These are phyloP conservation scores for Piprites chloris DNA, from an alignment of 2,113 vertebrate species.

Conservation along the genomic window DNA sequence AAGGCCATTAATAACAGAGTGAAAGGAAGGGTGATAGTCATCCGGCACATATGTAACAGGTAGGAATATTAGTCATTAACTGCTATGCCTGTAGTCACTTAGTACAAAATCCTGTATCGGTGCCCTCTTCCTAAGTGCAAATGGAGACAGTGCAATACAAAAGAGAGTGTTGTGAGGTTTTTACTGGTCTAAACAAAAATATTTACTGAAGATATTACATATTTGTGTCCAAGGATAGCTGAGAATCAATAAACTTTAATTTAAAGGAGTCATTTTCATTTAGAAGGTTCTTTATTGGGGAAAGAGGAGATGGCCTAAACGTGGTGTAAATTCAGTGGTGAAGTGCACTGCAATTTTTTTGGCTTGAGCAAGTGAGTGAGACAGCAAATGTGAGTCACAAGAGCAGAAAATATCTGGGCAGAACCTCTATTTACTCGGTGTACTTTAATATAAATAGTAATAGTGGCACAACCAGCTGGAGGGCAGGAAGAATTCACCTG, in stretches of 20 bases:
- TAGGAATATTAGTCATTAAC: conserved; percentile 22
- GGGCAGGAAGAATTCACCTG: background rate
- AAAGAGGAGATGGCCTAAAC: background rate
- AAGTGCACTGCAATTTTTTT: background rate
- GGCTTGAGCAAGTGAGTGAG: rapidly evolving
- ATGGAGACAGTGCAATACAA: background rate
- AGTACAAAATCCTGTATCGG: background rate
- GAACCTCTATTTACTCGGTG: background rate
- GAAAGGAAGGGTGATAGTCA: conserved; percentile 34
- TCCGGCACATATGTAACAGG: background rate
- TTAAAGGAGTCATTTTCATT: background rate
- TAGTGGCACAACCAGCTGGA: background rate
- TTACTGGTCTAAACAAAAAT: background rate
- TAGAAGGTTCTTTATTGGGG: background rate
- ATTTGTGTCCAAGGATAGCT: background rate
- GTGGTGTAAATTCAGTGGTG: background rate
- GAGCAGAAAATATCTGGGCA: background rate
- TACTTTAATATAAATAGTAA: background rate
- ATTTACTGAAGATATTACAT: background rate
- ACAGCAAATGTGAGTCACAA: background rate
- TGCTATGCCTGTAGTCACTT: background rate
- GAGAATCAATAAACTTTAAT: background rate
- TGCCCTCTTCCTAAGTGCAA: background rate
- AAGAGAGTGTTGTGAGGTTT: background rate
- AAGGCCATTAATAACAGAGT: conserved; percentile 49